phyloP scores from a whole-genome alignment of 37 sponge, comb jelly and placozoan species.

The Bolinopsis microptera region DNA sequence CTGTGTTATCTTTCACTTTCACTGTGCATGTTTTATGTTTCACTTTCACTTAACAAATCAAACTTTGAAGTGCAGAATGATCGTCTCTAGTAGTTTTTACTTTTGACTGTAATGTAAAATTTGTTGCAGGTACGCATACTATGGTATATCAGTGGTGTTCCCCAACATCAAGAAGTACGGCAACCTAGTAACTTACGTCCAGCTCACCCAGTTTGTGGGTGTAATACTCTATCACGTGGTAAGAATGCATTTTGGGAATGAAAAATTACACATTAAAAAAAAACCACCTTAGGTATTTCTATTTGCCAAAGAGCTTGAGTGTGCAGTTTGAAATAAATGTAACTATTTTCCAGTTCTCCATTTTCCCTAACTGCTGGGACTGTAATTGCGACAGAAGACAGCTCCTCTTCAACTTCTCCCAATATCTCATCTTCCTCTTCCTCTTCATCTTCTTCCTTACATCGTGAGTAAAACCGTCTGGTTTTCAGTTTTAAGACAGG shows the following conservation, averaged over 20 bases:
- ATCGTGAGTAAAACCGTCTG: neutral
- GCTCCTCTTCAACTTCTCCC: conserved; percentile 48
- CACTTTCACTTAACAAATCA: too few species aligned
- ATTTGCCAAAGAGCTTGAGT: too few species aligned
- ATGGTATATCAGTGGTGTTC: conserved; percentile 36
- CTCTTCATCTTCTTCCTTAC: conserved; percentile 43
- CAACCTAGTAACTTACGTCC: conserved; percentile 52
- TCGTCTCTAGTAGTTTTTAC: too few species aligned
- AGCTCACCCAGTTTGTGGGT: conserved; percentile 46
- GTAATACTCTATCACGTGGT: conserved; percentile 23
- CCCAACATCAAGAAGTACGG: conserved; percentile 63
- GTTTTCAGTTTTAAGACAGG: neutral
- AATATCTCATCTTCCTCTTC: conserved; percentile 21
- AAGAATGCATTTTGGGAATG: neutral
- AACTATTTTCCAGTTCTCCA: neutral
- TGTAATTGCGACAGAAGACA: conserved; percentile 11
- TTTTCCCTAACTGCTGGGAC: neutral
- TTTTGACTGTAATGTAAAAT: too few species aligned
- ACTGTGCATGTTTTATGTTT: too few species aligned
- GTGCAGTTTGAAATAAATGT: too few species aligned
- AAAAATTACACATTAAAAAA: neutral
- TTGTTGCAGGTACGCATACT: conserved; percentile 60
- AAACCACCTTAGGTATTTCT: neutral
- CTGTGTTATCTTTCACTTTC: too few species aligned
- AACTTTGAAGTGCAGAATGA: too few species aligned